A percentile compares a stretch with the other conserved stretches of the same genome.
Evolutionary conservation across 2,113 vertebrate species (phyloP).

Genomic region (Oreotrochilus melanogaster): DNA sequence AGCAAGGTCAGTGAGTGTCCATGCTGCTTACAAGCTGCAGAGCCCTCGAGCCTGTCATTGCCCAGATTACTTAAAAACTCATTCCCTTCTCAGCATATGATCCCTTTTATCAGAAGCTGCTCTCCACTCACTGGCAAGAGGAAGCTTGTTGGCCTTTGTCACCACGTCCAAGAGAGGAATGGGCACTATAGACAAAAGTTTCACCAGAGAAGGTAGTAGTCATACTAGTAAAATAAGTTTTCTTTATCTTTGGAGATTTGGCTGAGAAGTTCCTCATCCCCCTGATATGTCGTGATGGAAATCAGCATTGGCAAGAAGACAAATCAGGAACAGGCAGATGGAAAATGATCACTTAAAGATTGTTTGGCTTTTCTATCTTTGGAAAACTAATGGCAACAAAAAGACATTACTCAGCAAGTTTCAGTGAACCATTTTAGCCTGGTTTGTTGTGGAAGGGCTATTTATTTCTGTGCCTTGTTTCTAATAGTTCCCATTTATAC

Average conservation of each 20-base stretch:
- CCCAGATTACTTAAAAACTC: conserved; percentile 40
- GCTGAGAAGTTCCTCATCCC: not conserved
- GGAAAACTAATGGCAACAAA: not conserved
- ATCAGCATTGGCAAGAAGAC: not conserved
- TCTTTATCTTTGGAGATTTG: not conserved
- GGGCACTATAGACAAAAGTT: not conserved
- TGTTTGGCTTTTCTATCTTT: not conserved
- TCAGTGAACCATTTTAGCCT: not conserved
- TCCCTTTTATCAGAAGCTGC: not conserved
- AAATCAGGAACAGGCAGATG: not conserved
- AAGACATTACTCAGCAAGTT: not conserved
- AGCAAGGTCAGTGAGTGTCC: conserved; percentile 57
- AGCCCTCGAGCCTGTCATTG: conserved; percentile 49
- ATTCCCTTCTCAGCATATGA: not conserved
- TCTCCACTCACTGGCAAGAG: not conserved
- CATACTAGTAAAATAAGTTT: not conserved
- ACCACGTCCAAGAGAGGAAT: not conserved
- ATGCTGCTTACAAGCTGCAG: conserved; percentile 48
- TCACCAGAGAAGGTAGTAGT: not conserved
- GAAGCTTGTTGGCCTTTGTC: not conserved
- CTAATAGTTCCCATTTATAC: not conserved
- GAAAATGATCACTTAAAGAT: not conserved
- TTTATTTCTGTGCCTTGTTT: not conserved
- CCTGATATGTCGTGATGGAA: not conserved
- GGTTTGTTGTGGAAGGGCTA: not conserved